Evolutionary conservation across 2,113 vertebrate genomes (phyloP).

Genomic region (Corydoras maculifer): DNA sequence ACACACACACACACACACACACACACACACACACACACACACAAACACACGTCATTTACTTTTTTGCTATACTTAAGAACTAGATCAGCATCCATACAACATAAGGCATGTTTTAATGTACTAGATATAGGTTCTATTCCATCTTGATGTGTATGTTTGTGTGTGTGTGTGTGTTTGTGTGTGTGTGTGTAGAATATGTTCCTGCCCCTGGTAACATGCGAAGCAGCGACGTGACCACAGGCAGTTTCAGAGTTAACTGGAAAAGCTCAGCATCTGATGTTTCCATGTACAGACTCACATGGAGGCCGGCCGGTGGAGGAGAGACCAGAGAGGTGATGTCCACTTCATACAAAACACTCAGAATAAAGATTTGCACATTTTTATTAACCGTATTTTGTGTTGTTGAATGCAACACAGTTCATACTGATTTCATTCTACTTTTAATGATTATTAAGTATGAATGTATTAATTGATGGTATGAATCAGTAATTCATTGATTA

Average conservation of each 20-base stretch:
- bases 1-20: background rate
- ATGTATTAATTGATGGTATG: too few species aligned
- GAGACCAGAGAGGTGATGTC: constrained; percentile 73
- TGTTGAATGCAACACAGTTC: too few species aligned
- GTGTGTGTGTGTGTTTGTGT: constrained; percentile 24
- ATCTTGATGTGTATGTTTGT: constrained; percentile 5
- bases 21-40: background rate
- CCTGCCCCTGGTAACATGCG: constrained; percentile 72
- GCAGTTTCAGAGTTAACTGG: constrained; percentile 84
- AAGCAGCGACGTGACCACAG: constrained; percentile 70
- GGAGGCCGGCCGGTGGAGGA: constrained; percentile 73
- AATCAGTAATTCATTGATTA: too few species aligned
- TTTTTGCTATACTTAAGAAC: too few species aligned
- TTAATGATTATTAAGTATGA: too few species aligned
- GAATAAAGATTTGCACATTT: background rate
- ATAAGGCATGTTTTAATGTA: too few species aligned
- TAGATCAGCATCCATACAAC: too few species aligned
- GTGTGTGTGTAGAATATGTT: constrained; percentile 62
- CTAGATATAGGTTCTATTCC: background rate
- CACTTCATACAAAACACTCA: constrained; percentile 5
- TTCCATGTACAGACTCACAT: constrained; percentile 77
- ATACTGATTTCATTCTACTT: too few species aligned
- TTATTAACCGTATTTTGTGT: too few species aligned
- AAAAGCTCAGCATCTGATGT: constrained; percentile 72
- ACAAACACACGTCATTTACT: background rate